Percentiles rank a stretch among this genome's conserved stretches.
These are phyloP conservation scores for Myiotriccus ornatus DNA, from an alignment of 2,797 vertebrate genomes.

Conservation along the genomic window DNA sequence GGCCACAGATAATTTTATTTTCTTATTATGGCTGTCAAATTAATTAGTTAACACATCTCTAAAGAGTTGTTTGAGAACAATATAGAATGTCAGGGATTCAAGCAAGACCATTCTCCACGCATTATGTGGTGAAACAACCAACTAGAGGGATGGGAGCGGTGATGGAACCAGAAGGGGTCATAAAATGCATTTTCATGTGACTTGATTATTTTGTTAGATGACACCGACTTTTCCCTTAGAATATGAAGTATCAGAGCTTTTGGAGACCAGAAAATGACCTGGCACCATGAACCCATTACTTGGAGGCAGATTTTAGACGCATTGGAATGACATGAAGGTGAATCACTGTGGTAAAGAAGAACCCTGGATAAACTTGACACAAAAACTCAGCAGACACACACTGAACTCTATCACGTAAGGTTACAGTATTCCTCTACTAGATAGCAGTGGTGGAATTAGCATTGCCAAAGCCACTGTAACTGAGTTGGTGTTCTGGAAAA, in stretches of 20 bases:
- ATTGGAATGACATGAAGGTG: constrained; percentile 28
- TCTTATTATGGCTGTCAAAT: not conserved
- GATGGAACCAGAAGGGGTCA: not conserved
- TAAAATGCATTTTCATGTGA: not conserved
- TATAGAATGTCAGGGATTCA: not conserved
- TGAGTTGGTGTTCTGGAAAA: not conserved
- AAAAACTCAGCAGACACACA: not conserved
- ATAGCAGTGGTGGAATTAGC: not conserved
- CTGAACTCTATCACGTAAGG: not conserved
- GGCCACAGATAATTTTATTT: not conserved
- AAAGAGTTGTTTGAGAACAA: not conserved
- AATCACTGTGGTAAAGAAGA: not conserved
- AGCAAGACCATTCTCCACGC: not conserved
- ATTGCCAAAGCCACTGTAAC: not conserved
- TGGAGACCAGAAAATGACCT: not conserved
- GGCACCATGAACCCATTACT: not conserved
- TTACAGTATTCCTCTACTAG: not conserved
- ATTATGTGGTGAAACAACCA: not conserved
- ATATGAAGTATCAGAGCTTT: not conserved
- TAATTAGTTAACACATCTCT: not conserved
- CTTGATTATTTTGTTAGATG: not conserved
- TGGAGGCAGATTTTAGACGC: constrained; percentile 27
- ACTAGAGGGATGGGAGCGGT: not conserved
- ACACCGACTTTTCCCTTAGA: not conserved
- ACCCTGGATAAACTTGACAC: not conserved